Percentiles rank a stretch among this genome's conserved stretches.
These are phyloP conservation scores for Labeo catla DNA, from an alignment of 2,113 vertebrate species.

Conservation along the genomic window DNA sequence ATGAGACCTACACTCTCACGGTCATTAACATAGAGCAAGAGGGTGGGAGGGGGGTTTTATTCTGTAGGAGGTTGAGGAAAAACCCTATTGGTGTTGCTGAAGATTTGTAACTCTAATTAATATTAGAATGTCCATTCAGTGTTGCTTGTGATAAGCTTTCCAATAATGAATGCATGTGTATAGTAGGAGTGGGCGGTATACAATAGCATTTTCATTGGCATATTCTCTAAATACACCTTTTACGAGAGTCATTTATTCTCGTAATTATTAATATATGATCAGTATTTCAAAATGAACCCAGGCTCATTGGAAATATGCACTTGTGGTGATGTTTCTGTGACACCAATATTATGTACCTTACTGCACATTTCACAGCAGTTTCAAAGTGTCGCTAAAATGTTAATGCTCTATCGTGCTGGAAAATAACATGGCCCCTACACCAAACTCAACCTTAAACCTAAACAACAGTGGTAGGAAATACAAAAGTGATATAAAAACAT, in stretches of 20 bases:
- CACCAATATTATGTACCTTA: no score
- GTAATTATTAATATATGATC: neutral
- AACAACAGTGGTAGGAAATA: no score
- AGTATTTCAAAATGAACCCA: no score
- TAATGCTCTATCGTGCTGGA: no score
- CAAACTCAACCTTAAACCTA: no score
- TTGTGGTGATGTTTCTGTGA: no score
- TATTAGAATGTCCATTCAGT: neutral
- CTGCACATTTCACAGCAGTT: no score
- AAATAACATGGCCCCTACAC: no score
- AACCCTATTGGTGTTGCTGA: neutral
- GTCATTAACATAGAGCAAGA: slow-evolving; percentile 54
- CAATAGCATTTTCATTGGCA: neutral
- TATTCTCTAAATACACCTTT: neutral
- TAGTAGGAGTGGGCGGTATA: neutral
- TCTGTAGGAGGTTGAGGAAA: neutral
- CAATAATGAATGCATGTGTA: neutral
- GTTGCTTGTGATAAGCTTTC: neutral
- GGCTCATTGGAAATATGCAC: no score
- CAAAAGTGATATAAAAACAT: no score
- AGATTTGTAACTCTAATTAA: neutral
- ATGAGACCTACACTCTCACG: slow-evolving; percentile 60
- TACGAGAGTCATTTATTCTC: neutral
- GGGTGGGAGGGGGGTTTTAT: neutral
- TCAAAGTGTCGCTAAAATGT: no score